These are phyloP conservation scores for Cryptoblepharus egeriae DNA, from an alignment of 2,797 vertebrate species.

Conservation along the genomic window DNA sequence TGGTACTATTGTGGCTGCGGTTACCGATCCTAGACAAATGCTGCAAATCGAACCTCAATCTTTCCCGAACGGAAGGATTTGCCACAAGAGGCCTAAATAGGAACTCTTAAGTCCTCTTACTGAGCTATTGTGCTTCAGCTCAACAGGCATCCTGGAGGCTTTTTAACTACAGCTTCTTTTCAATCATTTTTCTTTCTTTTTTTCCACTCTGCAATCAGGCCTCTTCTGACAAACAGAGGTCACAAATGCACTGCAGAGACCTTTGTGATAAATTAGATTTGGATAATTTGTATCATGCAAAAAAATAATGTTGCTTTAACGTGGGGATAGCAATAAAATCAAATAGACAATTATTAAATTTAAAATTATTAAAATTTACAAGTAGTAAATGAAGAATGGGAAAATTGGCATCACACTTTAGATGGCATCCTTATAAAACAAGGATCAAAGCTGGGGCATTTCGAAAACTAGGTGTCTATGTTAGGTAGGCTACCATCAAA, in stretches of 20 bases:
- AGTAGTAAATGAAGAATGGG: neutral
- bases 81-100: conserved; percentile 25
- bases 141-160: conserved; percentile 51
- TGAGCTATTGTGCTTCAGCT: conserved; percentile 49
- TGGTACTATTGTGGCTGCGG: conserved; percentile 26
- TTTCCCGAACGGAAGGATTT: conserved; percentile 56
- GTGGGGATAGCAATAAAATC: conserved; percentile 59
- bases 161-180: conserved; percentile 57
- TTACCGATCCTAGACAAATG: conserved; percentile 39
- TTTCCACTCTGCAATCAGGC: conserved; percentile 43
- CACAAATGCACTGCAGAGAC: conserved; percentile 13
- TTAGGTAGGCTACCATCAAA: neutral
- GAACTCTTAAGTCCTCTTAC: conserved; percentile 48
- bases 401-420: neutral
- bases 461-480: neutral
- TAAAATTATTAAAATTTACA: too few relatives aligned
- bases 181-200: conserved; percentile 50
- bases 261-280: conserved; percentile 38
- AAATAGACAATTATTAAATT: conserved; percentile 64
- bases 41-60: conserved; percentile 34
- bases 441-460: neutral
- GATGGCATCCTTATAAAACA: neutral
- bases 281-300: conserved; percentile 49
- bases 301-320: conserved; percentile 47
- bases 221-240: conserved; percentile 58